Percentiles rank a stretch among this genome's conserved stretches.
These are phyloP conservation scores for Neosilurus hyrtlii DNA, from an alignment of 2,797 vertebrate species.

Conservation along the genomic window DNA sequence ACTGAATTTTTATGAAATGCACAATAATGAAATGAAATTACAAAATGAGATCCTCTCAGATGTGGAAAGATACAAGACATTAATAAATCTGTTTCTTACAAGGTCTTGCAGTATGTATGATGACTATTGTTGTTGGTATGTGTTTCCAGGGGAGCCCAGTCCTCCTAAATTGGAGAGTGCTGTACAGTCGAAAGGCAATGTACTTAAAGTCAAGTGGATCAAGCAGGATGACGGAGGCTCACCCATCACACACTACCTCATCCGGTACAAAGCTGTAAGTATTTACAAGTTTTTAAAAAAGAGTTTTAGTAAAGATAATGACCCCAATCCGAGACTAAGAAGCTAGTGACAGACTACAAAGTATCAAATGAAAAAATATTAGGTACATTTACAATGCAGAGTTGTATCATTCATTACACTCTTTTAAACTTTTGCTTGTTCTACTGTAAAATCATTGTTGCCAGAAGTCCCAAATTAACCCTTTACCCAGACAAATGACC, in stretches of 20 bases:
- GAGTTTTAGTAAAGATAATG: background rate
- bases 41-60: background rate
- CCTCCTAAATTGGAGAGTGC: constrained; percentile 87
- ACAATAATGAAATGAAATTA: background rate
- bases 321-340: background rate
- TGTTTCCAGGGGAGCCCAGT: constrained; percentile 88
- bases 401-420: background rate
- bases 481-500: background rate
- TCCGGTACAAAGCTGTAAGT: constrained; percentile 93
- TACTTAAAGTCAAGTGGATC: constrained; percentile 85
- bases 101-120: background rate
- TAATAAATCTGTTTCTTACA: background rate
- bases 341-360: background rate
- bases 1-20: no score
- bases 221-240: constrained; percentile 97
- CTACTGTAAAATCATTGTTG: background rate
- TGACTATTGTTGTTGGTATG: constrained; percentile 53
- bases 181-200: constrained; percentile 87
- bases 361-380: background rate
- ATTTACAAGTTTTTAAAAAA: constrained; percentile 2
- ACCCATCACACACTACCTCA: constrained; percentile 90
- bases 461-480: background rate
- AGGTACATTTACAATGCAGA: background rate
- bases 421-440: background rate
- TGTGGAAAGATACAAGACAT: background rate